Conservation (phyloP, 2,113 vertebrate genomes). For the Carlito syrichta region DNA sequence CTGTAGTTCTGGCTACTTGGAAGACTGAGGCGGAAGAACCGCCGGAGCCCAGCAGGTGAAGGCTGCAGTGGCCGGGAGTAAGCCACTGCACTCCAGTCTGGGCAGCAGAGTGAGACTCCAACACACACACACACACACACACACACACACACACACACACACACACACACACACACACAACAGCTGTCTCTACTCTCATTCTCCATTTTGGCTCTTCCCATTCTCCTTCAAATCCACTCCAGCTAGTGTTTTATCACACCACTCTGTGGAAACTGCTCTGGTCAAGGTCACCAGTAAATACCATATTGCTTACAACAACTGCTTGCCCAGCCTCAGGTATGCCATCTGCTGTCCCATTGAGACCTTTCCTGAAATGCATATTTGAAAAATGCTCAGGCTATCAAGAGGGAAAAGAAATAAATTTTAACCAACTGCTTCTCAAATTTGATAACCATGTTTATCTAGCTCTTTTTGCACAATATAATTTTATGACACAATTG, state of each 20-base stretch:
- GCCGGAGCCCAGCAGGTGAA: too few species aligned
- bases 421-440: not conserved
- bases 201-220: not conserved
- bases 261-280: not conserved
- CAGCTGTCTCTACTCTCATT: not conserved
- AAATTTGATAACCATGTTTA: not conserved
- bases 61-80: too few species aligned
- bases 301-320: not conserved
- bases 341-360: not conserved
- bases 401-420: not conserved
- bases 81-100: too few species aligned
- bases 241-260: not conserved
- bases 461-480: not conserved
- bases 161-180: too few species aligned
- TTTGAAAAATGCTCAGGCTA: not conserved
- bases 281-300: not conserved
- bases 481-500: not conserved
- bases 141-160: too few species aligned
- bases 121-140: too few species aligned
- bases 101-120: too few species aligned
- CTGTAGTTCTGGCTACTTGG: too few species aligned
- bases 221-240: not conserved
- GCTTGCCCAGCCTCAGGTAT: not conserved
- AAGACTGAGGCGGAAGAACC: too few species aligned
- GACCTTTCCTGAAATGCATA: not conserved